A percentile compares a stretch with the other conserved stretches of the same genome.
Evolutionary conservation across 1,140 invertebrate species (phyloP).

Genomic region (Euwallacea fornicatus): DNA sequence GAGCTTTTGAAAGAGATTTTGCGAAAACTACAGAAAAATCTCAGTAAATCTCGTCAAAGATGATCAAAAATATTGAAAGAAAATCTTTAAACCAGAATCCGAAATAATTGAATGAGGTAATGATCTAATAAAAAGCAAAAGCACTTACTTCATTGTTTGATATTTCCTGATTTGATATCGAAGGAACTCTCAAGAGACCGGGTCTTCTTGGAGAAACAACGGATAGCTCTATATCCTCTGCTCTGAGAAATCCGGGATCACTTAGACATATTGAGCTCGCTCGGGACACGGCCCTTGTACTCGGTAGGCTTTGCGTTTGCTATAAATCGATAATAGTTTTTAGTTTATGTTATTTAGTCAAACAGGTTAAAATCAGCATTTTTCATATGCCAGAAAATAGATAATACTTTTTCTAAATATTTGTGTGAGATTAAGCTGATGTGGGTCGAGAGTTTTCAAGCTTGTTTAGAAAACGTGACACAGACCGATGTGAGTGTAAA

Average conservation of each 20-base stretch:
- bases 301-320: constrained; percentile 39
- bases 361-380: background rate
- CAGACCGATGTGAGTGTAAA: too few species aligned
- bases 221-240: constrained; percentile 45
- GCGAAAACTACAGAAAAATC: too few species aligned
- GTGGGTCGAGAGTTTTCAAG: background rate
- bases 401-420: background rate
- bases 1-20: too few species aligned
- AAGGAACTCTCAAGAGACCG: constrained; percentile 59
- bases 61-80: background rate
- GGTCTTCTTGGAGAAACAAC: constrained; percentile 49
- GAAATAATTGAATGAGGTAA: background rate
- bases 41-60: too few species aligned
- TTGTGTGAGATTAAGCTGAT: too few species aligned
- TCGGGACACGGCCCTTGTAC: constrained; percentile 53
- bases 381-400: background rate
- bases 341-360: background rate
- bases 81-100: background rate
- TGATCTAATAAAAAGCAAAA: background rate
- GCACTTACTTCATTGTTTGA: constrained; percentile 47
- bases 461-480: background rate
- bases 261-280: constrained; percentile 49
- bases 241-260: constrained; percentile 42
- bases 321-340: constrained; percentile 11
- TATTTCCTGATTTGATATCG: constrained; percentile 55